phyloP scores from a whole-genome alignment of 2,797 vertebrate species.

The Sphenodon punctatus region DNA sequence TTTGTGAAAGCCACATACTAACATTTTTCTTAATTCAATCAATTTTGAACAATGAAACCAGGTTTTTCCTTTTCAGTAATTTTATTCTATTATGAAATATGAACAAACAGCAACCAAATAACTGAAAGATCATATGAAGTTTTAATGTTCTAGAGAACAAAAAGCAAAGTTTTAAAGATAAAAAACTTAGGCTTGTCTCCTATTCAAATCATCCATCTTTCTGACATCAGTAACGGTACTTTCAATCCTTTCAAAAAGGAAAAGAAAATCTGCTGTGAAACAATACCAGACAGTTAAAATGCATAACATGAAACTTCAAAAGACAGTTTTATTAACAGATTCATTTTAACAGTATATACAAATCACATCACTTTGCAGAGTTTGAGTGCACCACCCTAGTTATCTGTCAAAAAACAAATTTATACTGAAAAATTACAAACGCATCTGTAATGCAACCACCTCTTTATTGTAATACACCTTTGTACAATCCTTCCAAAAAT shows the following conservation, averaged over 20 bases:
- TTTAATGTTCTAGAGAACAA: constrained; percentile 73
- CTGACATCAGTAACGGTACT: constrained; percentile 64
- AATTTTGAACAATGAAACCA: constrained; percentile 71
- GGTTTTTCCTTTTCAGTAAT: constrained; percentile 70
- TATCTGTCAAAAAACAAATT: constrained; percentile 72
- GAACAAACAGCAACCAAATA: constrained; percentile 72
- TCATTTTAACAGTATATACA: constrained; percentile 85
- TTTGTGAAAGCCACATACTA: constrained; percentile 41
- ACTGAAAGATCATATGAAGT: constrained; percentile 72
- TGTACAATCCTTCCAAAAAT: constrained; percentile 69
- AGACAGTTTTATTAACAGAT: constrained; percentile 92
- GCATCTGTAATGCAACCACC: constrained; percentile 68
- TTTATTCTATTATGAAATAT: constrained; percentile 71
- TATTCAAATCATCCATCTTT: constrained; percentile 65
- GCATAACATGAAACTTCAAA: constrained; percentile 75
- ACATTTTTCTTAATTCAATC: constrained; percentile 66
- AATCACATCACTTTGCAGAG: constrained; percentile 76
- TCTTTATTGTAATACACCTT: constrained; percentile 74
- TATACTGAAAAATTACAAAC: constrained; percentile 73
- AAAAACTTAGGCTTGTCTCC: constrained; percentile 64
- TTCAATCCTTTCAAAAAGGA: constrained; percentile 59
- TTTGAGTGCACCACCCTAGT: constrained; percentile 69
- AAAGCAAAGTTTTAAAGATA: constrained; percentile 69
- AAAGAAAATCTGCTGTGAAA: constrained; percentile 67
- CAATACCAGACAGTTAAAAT: constrained; percentile 72